Evolutionary conservation across 2,113 vertebrate species (phyloP), one percentile per base, ranked within the genome.

Genomic region (Acrocephalus arundinaceus): DNA sequence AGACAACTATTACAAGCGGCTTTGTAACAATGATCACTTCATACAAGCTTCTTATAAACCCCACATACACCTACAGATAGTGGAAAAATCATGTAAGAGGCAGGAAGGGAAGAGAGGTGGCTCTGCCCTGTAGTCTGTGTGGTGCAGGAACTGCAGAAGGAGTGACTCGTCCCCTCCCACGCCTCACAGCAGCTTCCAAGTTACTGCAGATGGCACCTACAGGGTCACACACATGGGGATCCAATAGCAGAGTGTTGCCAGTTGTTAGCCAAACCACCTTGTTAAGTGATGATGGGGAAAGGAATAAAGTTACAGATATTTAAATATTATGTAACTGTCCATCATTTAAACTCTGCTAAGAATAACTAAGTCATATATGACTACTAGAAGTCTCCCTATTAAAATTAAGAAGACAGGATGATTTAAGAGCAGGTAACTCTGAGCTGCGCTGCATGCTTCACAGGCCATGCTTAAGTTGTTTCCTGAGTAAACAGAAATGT

Each of bases 11-110:
- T 71, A 18, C 59, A 77, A 57, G 28, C 20, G 31, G 31, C 39
- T 41, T 63, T 63, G 48, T 46, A 63, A 57, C 11, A 59, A 6
- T 2, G 6, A 78, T 31, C 30, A 63, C 24, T 41, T 52, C 20
- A 5, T 13, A 52, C 0, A 84, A 21, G 35, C 27, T 77, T 74
- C 70, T 49, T 49, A 55, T 45, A 85, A 74, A 49, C 4, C 19
- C 41, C 35, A 61, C 22, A 1, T 14, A 30, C 21, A 12, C 12
- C 9, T 7, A 7, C 0, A 8, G 37, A 41, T 4, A 62, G 33
- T 39, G 41, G 33, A 84, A 81, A 76, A 21, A 48, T 18, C 45
- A 20, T 0, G 0, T 22, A 41, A 70, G 7, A 62, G 39, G 27
- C 74, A 57, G 20, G 17, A 27, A 45, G 18, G 39, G 37, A 70